Percentiles rank a stretch among this genome's conserved stretches.
Conservation (phyloP, 2,113 vertebrate species). For the Hyaena hyaena region DNA sequence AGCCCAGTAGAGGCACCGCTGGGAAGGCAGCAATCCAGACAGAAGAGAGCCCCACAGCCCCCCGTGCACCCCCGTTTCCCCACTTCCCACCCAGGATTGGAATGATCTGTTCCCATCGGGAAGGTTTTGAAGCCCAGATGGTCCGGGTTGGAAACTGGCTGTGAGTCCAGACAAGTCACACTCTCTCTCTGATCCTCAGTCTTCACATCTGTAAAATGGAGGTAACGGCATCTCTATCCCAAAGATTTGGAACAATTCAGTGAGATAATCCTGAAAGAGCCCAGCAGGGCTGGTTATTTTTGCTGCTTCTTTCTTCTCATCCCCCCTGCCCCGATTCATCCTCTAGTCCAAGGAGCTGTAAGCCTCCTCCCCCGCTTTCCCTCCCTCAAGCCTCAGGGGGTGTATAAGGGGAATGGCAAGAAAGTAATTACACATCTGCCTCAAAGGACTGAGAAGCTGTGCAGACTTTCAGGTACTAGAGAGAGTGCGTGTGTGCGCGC, state of each 20-base stretch:
- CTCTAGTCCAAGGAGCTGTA: neutral
- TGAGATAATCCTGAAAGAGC: neutral
- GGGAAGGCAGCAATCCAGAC: neutral
- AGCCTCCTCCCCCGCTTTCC: neutral
- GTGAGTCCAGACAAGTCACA: neutral
- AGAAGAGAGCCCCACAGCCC: neutral
- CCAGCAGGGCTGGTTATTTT: neutral
- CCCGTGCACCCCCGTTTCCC: fast-evolving
- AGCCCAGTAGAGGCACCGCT: neutral
- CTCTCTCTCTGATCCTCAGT: neutral
- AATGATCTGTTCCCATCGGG: neutral
- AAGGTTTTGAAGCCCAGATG: neutral
- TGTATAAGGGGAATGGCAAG: neutral
- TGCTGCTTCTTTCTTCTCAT: neutral
- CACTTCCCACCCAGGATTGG: neutral
- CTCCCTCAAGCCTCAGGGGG: neutral
- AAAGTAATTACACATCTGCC: neutral
- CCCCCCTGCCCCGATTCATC: neutral
- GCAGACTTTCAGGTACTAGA: no score
- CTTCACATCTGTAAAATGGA: neutral
- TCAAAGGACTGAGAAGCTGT: neutral
- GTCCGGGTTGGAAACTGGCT: neutral
- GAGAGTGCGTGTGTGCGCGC: no score
- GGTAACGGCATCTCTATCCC: neutral
- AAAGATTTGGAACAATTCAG: neutral